These are phyloP conservation scores for Panthera uncia DNA, from an alignment of 2,113 vertebrate species.

Conservation along the genomic window DNA sequence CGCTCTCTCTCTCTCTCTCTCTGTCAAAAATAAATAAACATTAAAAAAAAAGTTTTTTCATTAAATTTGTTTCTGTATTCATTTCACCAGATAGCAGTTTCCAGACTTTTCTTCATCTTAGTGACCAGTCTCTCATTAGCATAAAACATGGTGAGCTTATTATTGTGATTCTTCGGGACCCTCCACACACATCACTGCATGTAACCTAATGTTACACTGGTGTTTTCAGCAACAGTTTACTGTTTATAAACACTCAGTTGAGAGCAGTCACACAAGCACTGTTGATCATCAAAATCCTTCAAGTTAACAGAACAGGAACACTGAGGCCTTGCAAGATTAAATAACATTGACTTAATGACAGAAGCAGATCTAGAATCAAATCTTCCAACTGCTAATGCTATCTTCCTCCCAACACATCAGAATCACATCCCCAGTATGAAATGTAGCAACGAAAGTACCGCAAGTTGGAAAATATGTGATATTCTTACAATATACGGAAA, in stretches of 20 bases:
- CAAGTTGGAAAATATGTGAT: neutral
- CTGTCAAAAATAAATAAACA: too few species aligned
- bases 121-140: neutral
- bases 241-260: neutral
- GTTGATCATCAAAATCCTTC: neutral
- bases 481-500: neutral
- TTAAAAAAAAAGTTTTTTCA: too few species aligned
- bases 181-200: neutral
- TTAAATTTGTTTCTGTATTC: neutral
- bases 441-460: neutral
- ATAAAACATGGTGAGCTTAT: too few species aligned
- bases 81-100: neutral
- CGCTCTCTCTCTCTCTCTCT: too few species aligned
- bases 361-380: neutral
- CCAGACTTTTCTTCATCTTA: neutral
- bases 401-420: neutral
- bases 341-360: neutral
- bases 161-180: neutral
- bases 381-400: neutral
- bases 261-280: neutral
- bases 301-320: neutral
- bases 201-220: neutral
- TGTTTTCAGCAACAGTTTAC: neutral
- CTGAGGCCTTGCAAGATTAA: neutral
- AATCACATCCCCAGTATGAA: neutral